Base-by-base conservation (phyloP, 2,888 invertebrate genomes). In the Aromia moschata region DNA sequence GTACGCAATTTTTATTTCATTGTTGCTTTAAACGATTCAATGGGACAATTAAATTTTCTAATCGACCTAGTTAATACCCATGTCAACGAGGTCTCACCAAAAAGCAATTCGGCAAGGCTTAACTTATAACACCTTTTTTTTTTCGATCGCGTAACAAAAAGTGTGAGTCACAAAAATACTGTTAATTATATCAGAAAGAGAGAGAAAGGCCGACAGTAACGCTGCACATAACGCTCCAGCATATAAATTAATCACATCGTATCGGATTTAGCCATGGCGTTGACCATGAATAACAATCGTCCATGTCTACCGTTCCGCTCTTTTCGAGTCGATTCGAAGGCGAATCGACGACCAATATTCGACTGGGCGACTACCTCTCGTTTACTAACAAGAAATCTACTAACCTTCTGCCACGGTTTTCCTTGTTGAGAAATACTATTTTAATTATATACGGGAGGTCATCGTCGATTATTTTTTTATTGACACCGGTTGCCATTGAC, bases 221-320 rank as follows among this genome's bases (percentile, higher is more conserved):
- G 40, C 47, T 17, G 38, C 36, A 47, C 37, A 44, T 20, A 54
- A 36, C 52, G 41, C 16, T 56, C 36, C 38, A n/a, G 11, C 20
- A 18, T 18, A 58, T 38, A 47, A 53, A 60, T 62, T 64, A 65
- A 59, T 67, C 59, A 58, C 54, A 52, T 56, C 25, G n/a, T 33
- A 69, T 72, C 69, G 65, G 70, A 73, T 75, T 74, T 73, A 74
- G 73, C 79, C 79, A 73, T 79, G 79, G 78, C 77, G 77, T 78
- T 79, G 79, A 78, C 79, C 79, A 78, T 79, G 79, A 72, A 65
- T 66, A 60, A 60, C 71, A 73, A 69, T 65, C 53, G 63, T 57
- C 64, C 67, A 68, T 45, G 54, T 58, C 36, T 9, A 59, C 12
- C 41, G 47, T 18, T 46, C 40, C 20, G 31, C 40, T 15, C n/a